Evolutionary conservation across 2,113 vertebrate species (phyloP).

Genomic region (Lepisosteus osseus): DNA sequence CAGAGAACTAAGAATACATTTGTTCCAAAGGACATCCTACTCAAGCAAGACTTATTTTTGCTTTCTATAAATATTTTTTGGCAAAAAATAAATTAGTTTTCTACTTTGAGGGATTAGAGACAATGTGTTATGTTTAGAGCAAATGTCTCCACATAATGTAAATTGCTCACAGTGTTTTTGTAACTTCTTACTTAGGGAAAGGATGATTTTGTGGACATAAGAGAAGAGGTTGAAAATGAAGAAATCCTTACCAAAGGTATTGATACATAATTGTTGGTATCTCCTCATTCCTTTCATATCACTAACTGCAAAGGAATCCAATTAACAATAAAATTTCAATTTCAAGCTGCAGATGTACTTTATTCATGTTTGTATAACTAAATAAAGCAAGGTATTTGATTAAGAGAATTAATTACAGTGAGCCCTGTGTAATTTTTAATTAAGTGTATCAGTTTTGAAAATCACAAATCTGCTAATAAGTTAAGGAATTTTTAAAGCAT

Average conservation of each 20-base stretch:
- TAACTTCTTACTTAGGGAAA: conserved; percentile 51
- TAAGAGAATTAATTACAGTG: conserved; percentile 58
- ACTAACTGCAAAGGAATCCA: conserved; percentile 12
- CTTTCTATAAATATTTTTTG: neutral
- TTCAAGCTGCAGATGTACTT: conserved; percentile 14
- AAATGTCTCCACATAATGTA: neutral
- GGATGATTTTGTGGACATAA: conserved; percentile 72
- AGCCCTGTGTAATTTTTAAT: conserved; percentile 71
- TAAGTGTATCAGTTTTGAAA: conserved; percentile 75
- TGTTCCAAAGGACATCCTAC: conserved; percentile 8
- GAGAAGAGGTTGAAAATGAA: conserved; percentile 66
- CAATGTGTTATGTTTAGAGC: neutral
- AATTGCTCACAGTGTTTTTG: neutral
- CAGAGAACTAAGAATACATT: conserved; percentile 45
- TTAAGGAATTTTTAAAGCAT: conserved; percentile 46
- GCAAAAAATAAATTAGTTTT: neutral
- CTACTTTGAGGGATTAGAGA: neutral
- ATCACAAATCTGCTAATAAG: conserved; percentile 80
- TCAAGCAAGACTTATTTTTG: neutral
- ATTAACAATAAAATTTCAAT: conserved; percentile 17
- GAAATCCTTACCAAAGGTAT: conserved; percentile 64
- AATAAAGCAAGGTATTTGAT: conserved; percentile 55
- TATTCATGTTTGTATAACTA: conserved; percentile 44
- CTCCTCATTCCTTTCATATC: neutral
- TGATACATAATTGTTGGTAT: neutral